phyloP scores from a whole-genome alignment of 2,113 vertebrate genomes.

The Chlamydotis undulata region DNA sequence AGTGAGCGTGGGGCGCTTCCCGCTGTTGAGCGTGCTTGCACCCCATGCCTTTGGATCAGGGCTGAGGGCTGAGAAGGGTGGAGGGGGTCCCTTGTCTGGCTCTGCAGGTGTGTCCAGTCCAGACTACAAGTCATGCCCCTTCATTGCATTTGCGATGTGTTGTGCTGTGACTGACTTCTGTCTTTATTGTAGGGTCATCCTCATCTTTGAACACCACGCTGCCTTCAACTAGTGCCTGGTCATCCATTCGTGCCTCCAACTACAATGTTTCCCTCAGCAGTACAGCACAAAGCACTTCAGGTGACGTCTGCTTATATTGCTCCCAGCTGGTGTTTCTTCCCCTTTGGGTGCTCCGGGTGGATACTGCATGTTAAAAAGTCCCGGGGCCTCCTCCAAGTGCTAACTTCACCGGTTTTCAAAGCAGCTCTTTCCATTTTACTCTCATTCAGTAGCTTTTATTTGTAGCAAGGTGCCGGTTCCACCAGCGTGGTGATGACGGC shows the following conservation, averaged over 20 bases:
- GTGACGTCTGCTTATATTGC: conserved; percentile 50
- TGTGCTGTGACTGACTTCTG: background rate
- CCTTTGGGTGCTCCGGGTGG: accelerated
- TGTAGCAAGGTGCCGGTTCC: background rate
- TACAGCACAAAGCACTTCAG: conserved; percentile 99
- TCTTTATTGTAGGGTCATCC: conserved; percentile 87
- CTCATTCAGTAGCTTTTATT: background rate
- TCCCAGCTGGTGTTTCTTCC: background rate
- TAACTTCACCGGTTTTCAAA: background rate
- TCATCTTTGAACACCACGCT: conserved; percentile 99
- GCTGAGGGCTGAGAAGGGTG: background rate
- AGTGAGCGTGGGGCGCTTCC: background rate
- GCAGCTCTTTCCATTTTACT: background rate
- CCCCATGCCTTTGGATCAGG: background rate
- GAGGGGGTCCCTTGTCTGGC: background rate
- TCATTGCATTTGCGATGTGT: accelerated
- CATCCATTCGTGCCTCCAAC: conserved; percentile 99
- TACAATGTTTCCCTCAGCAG: conserved; percentile 99
- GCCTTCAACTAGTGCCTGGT: conserved; percentile 99
- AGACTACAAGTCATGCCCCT: background rate
- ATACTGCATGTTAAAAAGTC: background rate
- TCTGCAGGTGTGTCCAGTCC: accelerated
- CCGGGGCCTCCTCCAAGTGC: background rate
- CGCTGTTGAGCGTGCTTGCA: background rate
- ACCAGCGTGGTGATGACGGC: background rate